A percentile compares a stretch with the other conserved stretches of the same genome.
These are phyloP conservation scores for Arrhopalites spinosus DNA, from an alignment of 2,888 invertebrate genomes.

Conservation along the genomic window DNA sequence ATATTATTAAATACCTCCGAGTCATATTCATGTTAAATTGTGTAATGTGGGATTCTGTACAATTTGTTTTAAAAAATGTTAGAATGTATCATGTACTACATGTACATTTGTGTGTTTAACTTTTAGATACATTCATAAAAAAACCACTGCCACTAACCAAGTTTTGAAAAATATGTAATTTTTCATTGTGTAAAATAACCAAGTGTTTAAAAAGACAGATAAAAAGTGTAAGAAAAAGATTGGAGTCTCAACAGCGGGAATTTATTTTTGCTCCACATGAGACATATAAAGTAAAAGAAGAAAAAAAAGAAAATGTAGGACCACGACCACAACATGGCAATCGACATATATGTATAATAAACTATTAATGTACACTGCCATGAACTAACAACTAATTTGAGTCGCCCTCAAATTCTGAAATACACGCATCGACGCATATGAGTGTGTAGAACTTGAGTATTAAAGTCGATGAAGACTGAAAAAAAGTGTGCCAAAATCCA, in stretches of 20 bases:
- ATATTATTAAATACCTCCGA: too few relatives aligned
- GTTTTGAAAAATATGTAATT: not conserved
- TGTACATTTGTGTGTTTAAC: too few relatives aligned
- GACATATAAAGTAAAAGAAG: not conserved
- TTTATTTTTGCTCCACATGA: not conserved
- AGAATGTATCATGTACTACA: too few relatives aligned
- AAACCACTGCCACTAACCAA: too few relatives aligned
- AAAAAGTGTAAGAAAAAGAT: not conserved
- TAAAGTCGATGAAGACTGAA: not conserved
- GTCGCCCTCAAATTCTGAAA: conserved; percentile 28
- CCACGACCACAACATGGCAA: conserved; percentile 1
- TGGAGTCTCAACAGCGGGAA: not conserved
- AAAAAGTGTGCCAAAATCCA: conserved; percentile 43
- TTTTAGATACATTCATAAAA: too few relatives aligned
- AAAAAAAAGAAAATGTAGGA: not conserved
- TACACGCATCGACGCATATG: conserved; percentile 25
- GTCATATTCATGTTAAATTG: too few relatives aligned
- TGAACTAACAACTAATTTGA: conserved; percentile 26
- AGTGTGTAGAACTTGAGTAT: not conserved
- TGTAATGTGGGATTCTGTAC: too few relatives aligned
- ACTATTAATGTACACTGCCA: too few relatives aligned
- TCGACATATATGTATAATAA: not conserved
- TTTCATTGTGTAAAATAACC: not conserved
- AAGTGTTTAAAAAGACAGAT: not conserved
- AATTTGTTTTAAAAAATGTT: too few relatives aligned